These are phyloP conservation scores for crab-eating macaque (Macaca fascicularis) DNA, from an alignment of 2,113 vertebrate species.

Conservation along the genomic window DNA sequence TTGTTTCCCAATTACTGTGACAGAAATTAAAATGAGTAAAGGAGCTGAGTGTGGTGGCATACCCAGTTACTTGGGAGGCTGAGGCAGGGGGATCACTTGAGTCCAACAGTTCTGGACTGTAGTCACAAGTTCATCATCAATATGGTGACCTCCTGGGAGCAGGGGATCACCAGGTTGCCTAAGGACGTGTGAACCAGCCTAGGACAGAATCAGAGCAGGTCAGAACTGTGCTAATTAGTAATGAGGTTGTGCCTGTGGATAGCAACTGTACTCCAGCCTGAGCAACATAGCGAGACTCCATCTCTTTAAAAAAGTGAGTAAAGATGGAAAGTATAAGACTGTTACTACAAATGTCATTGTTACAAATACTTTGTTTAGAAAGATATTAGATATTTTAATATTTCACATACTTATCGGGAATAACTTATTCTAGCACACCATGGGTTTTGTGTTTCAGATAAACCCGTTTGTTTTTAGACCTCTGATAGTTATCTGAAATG, in stretches of 20 bases:
- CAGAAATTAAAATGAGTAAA: neutral
- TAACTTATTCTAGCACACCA: neutral
- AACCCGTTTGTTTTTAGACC: neutral
- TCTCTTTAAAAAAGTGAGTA: neutral
- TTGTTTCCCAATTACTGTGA: neutral
- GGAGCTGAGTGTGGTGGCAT: neutral
- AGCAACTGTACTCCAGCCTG: no score
- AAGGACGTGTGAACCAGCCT: no score
- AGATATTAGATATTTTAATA: neutral
- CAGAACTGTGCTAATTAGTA: no score
- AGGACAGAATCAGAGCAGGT: no score
- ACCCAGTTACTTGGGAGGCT: no score
- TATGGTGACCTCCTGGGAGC: no score
- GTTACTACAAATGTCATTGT: neutral
- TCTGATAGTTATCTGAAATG: conserved; percentile 5
- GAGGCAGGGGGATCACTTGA: no score
- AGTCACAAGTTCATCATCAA: no score
- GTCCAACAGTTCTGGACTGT: no score
- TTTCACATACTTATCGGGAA: neutral
- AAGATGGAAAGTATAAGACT: neutral
- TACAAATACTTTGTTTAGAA: neutral
- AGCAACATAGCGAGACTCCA: no score
- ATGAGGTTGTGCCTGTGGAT: no score
- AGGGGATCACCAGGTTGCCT: no score
- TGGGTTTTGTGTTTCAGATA: neutral